These are phyloP conservation scores for Drosophila orena DNA, from an alignment of 1,140 invertebrate species.

Conservation along the genomic window DNA sequence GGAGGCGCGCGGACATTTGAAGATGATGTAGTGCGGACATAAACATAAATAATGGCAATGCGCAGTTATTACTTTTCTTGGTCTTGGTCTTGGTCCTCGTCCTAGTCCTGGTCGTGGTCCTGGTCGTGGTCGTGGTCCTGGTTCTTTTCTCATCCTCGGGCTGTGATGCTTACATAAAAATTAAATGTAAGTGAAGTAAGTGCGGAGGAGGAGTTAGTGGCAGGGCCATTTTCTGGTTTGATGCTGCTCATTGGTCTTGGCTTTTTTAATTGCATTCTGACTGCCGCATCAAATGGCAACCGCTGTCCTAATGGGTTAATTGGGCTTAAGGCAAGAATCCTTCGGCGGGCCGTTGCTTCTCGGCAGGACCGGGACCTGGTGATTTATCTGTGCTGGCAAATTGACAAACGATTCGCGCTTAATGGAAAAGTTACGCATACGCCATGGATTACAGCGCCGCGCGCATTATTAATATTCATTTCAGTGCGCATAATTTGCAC, in stretches of 20 bases:
- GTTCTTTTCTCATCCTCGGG: constrained; percentile 46
- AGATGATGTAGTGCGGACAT: constrained; percentile 81
- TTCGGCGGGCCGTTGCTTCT: not conserved
- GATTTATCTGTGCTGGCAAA: constrained; percentile 64
- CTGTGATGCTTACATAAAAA: constrained; percentile 71
- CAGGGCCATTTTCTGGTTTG: constrained; percentile 5
- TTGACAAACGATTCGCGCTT: constrained; percentile 68
- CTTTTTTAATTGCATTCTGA: constrained; percentile 75
- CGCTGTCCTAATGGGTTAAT: constrained; percentile 73
- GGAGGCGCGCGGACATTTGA: constrained; percentile 66
- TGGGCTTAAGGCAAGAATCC: constrained; percentile 65
- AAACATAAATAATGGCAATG: constrained; percentile 82
- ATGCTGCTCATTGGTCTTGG: constrained; percentile 31
- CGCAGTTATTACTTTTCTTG: constrained; percentile 78
- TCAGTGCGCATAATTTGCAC: constrained; percentile 44
- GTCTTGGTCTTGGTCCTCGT: constrained; percentile 31
- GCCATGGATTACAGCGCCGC: constrained; percentile 16
- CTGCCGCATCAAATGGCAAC: constrained; percentile 66
- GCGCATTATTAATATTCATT: constrained; percentile 77
- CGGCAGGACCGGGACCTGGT: not conserved
- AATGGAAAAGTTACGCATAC: constrained; percentile 69
- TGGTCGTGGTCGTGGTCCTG: constrained; percentile 1
- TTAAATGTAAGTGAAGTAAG: constrained; percentile 57
- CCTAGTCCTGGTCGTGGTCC: constrained; percentile 24
- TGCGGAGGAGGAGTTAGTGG: constrained; percentile 1